Evolutionary conservation across 2,113 vertebrate species (phyloP), one percentile per base, ranked within the genome.

Genomic region (Xiphophorus couchianus): DNA sequence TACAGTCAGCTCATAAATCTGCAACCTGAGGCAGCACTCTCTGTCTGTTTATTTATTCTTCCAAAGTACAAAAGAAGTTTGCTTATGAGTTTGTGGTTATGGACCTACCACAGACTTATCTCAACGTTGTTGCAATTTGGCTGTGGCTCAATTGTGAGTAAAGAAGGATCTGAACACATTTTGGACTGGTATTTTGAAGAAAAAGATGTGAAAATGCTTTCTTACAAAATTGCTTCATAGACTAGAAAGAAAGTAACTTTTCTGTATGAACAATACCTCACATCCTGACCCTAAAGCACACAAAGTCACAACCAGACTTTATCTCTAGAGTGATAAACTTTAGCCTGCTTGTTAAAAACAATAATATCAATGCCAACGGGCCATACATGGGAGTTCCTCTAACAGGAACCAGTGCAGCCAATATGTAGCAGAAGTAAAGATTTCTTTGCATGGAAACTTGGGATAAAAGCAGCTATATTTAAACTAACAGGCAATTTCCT

Each of bases 391-490:
- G 78, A 83, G 74, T 73, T 80, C 22, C 58, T 51, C 25, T 31
- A 60, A 74, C 37, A 66, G 7, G 39, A 78, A 62, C 69, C 69
- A 86, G 33, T 68, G 63, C 82, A 90, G 61, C n/a, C 13, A 73
- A 42, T 48, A 71, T 73, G 66, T 64, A 60, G 35, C 28, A 64
- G 10, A 1, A 28, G 29, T 31, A 70, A 37, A 70, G 10, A 37
- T 17, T 22, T 51, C 35, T 80, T 39, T 15, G 39, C 77, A 58
- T 84, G 64, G 11, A 82, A 44, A 69, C 25, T 48, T 54, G 51
- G 17, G 9, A 68, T 66, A 67, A 73, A 75, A 65, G 30, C 0
- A 28, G 35, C 70, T 71, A 3, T 73, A 71, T 84, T 42, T 75
- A 66, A 61, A 17, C n/a, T 42, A 69, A 82, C 51, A 73, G 62